Percentiles rank a stretch among this genome's conserved stretches.
Conservation (phyloP, 2,888 invertebrate genomes). For the Lithosia quadra region DNA sequence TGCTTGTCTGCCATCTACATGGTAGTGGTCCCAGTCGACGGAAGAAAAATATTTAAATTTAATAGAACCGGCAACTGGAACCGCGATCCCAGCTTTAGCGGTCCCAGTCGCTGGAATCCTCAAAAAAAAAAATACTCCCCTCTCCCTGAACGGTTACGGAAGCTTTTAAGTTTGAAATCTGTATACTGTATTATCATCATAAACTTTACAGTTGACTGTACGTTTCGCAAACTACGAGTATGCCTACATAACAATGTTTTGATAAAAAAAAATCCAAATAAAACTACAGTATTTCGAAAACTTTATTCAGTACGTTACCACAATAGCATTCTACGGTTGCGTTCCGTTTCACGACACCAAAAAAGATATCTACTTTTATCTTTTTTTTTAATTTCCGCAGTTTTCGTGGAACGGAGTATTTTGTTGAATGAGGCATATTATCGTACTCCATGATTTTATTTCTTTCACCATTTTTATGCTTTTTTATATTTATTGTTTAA, state of each 20-base stretch:
- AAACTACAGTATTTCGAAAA: conserved; percentile 13
- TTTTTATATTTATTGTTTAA: conserved; percentile 17
- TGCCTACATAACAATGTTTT: conserved; percentile 2
- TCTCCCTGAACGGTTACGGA: too few species aligned
- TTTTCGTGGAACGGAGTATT: conserved; percentile 29
- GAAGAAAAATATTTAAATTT: too few species aligned
- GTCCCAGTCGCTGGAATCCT: too few species aligned
- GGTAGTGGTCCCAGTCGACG: too few species aligned
- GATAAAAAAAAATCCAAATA: neutral
- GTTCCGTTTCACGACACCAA: conserved; percentile 9
- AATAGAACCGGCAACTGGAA: too few species aligned
- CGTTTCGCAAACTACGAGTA: conserved; percentile 1
- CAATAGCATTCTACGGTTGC: conserved; percentile 9
- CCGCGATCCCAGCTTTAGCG: too few species aligned
- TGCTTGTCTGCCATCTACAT: too few species aligned
- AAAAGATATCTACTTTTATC: conserved; percentile 13
- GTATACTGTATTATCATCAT: too few species aligned
- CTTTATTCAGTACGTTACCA: conserved; percentile 13
- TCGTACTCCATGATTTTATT: conserved; percentile 18
- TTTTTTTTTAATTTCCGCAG: conserved; percentile 43
- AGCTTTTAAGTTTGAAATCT: too few species aligned
- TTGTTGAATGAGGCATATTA: conserved; percentile 18
- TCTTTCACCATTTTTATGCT: conserved; percentile 8
- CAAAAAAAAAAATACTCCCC: too few species aligned
- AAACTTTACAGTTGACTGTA: neutral